Evolutionary conservation across 2,888 invertebrate genomes (phyloP).

Genomic region (Himalopsyche japonica): DNA sequence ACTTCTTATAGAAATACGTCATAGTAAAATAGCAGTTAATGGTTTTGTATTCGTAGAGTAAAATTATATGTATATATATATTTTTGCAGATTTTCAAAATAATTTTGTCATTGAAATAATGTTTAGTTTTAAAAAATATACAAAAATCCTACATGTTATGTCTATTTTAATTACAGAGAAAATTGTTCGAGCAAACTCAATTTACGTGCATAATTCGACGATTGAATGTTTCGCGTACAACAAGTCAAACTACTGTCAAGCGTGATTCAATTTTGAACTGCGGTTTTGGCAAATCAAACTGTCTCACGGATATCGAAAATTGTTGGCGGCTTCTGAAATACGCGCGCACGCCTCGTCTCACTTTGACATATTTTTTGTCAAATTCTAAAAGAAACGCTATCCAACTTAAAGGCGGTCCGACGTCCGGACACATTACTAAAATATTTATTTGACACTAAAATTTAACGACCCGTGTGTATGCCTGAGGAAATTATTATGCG

Average conservation of each 20-base stretch:
- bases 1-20: no score
- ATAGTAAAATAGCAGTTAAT: no score
- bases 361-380: conserved; percentile 1
- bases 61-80: no score
- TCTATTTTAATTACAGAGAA: no score
- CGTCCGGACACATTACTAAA: conserved; percentile 2
- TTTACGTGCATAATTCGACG: background rate
- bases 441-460: conserved; percentile 7
- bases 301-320: background rate
- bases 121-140: no score
- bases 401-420: background rate
- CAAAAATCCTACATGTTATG: no score
- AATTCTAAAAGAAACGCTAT: background rate
- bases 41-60: no score
- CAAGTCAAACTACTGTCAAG: background rate
- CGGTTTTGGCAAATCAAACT: background rate
- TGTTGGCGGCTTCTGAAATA: background rate
- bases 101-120: no score
- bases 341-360: background rate
- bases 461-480: background rate
- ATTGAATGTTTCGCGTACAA: background rate
- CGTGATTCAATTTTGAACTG: background rate
- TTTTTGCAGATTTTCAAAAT: no score
- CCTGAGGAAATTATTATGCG: background rate
- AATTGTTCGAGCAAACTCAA: no score